Conservation (phyloP, 1,140 invertebrate genomes). For the Helicorthomorpha holstii region DNA sequence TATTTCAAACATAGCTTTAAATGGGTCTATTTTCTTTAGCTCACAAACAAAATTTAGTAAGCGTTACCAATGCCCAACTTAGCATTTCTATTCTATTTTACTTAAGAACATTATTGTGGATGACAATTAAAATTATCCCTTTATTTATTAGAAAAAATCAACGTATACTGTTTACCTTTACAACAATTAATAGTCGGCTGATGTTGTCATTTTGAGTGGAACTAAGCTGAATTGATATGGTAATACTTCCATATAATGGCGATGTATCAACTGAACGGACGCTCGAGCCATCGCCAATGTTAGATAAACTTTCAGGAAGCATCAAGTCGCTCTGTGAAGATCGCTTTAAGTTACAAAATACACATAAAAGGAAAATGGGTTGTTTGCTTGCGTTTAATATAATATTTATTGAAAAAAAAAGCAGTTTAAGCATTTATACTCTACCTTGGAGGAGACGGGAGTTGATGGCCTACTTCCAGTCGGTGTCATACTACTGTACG, state of each 20-base stretch:
- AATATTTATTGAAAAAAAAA: background rate
- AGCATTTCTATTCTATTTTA: too few relatives aligned
- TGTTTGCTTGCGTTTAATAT: background rate
- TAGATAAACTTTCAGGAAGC: background rate
- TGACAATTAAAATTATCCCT: too few relatives aligned
- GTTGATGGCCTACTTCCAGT: background rate
- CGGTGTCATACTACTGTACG: slow-evolving; percentile 3
- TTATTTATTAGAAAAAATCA: too few relatives aligned
- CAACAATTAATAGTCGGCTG: background rate
- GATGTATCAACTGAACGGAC: background rate
- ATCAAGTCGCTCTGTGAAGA: background rate
- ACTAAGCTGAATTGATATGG: background rate
- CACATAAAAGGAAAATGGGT: too few relatives aligned
- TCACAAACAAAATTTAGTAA: too few relatives aligned
- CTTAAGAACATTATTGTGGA: too few relatives aligned
- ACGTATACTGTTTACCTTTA: too few relatives aligned
- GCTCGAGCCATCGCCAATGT: background rate
- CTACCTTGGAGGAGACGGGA: background rate
- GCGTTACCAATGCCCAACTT: too few relatives aligned
- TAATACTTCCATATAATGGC: background rate
- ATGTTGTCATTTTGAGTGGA: background rate
- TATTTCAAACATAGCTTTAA: too few relatives aligned
- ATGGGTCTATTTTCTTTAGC: too few relatives aligned
- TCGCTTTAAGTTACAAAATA: background rate
- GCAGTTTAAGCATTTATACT: background rate